These are phyloP conservation scores for Phymorhynchus buccinoides DNA, from an alignment of 1,140 invertebrate genomes.

Conservation along the genomic window DNA sequence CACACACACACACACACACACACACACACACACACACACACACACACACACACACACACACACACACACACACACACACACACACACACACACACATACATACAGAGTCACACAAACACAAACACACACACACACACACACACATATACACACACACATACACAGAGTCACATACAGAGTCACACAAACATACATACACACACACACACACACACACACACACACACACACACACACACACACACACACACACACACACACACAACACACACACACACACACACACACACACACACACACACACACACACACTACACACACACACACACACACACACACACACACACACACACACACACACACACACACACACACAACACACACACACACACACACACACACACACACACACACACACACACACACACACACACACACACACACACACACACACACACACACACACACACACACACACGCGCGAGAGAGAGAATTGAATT, in stretches of 20 bases:
- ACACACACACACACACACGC: no score
- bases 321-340: no score
- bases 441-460: no score
- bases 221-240: not conserved
- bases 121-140: not conserved
- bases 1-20: not conserved
- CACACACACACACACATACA: conserved; percentile 18
- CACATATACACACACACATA: not conserved
- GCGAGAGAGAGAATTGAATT: no score
- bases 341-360: no score
- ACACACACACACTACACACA: not conserved
- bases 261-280: not conserved
- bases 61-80: conserved; percentile 1
- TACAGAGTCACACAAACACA: not conserved
- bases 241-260: not conserved
- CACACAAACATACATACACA: no score
- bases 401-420: no score
- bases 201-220: conserved; percentile 25
- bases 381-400: no score
- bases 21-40: not conserved
- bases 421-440: no score
- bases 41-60: conserved; percentile 12
- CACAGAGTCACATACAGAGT: not conserved
- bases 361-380: no score
- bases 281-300: not conserved